A percentile compares a stretch with the other conserved stretches of the same genome.
phyloP scores from a whole-genome alignment of 2,113 vertebrate genomes.

The Sinocyclocheilus anophthalmus region DNA sequence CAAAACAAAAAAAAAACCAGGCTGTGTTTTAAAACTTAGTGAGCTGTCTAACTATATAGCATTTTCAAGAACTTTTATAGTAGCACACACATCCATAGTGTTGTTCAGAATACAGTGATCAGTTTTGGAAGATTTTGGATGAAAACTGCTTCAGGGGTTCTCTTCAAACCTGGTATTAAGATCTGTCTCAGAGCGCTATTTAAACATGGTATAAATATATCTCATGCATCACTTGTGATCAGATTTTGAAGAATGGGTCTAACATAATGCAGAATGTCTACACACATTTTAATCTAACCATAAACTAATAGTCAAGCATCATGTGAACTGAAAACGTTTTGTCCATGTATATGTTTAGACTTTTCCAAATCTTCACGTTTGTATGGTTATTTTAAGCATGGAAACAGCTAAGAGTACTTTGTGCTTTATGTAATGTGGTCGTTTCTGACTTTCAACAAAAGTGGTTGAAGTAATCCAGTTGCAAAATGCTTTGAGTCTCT shows the following conservation, averaged over 20 bases:
- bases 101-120: background rate
- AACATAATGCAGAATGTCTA: background rate
- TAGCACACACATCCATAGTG: background rate
- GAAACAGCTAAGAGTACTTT: background rate
- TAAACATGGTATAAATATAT: background rate
- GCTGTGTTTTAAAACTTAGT: background rate
- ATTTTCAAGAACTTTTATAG: background rate
- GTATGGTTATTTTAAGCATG: background rate
- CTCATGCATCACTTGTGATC: background rate
- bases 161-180: background rate
- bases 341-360: too few species aligned
- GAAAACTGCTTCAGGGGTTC: background rate
- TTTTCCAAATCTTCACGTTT: background rate
- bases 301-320: background rate
- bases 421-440: too few species aligned
- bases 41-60: background rate
- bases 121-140: background rate
- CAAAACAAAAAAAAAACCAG: background rate
- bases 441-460: background rate
- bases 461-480: background rate
- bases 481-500: background rate
- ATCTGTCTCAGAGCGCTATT: background rate
- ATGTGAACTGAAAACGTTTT: background rate
- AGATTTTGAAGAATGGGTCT: background rate
- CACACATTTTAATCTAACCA: background rate